A percentile compares a stretch with the other conserved stretches of the same genome.
phyloP scores from a whole-genome alignment of 2,888 invertebrate genomes.

The Mesorhabditis belari region DNA sequence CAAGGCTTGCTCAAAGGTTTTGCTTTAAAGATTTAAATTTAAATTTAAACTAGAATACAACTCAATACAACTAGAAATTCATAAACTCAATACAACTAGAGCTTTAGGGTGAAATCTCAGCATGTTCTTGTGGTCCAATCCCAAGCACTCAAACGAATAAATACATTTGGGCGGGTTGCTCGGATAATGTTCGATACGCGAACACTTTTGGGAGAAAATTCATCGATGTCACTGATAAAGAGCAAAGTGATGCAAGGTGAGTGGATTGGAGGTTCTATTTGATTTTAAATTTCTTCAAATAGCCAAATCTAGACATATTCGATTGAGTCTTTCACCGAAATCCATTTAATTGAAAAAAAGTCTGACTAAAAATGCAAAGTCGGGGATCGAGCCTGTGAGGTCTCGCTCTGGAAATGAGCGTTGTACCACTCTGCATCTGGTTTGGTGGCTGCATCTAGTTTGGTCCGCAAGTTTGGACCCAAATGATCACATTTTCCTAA shows the following conservation, averaged over 20 bases:
- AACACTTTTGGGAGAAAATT: conserved; percentile 52
- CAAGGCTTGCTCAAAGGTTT: conserved; percentile 75
- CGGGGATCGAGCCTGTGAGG: no score
- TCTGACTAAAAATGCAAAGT: no score
- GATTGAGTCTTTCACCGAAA: no score
- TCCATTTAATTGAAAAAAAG: no score
- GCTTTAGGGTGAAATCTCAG: conserved; percentile 28
- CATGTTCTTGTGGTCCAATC: conserved; percentile 29
- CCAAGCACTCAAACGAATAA: conserved; percentile 15
- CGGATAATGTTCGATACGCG: conserved; percentile 52
- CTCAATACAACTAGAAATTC: not conserved
- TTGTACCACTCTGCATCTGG: no score
- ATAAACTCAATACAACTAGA: not conserved
- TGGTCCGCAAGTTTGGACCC: no score
- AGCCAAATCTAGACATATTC: not conserved
- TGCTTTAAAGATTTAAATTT: not conserved
- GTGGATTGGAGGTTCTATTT: not conserved
- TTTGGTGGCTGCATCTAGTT: no score
- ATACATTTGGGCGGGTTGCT: conserved; percentile 54
- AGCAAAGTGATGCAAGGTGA: conserved; percentile 32
- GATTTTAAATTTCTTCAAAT: not conserved
- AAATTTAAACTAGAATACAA: not conserved
- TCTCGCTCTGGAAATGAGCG: no score
- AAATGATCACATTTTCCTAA: no score
- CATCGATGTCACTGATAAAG: conserved; percentile 49